These are phyloP conservation scores for Drosophila setifemur DNA, from an alignment of 1,140 invertebrate genomes.

Conservation along the genomic window DNA sequence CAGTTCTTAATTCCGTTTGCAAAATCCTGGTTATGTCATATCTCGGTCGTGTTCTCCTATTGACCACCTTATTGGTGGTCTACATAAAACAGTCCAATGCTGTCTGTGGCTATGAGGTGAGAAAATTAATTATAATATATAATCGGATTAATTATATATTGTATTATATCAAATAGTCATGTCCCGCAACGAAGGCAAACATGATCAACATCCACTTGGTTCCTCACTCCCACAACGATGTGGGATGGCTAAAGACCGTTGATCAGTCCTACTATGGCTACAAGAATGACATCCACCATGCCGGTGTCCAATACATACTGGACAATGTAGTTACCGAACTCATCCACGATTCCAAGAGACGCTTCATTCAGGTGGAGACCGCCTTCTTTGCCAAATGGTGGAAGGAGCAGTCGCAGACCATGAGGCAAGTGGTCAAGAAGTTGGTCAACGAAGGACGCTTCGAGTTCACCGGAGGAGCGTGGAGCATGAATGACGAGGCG, in stretches of 20 bases:
- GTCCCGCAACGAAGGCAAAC: conserved; percentile 84
- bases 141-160: not conserved
- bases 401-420: conserved; percentile 87
- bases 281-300: conserved; percentile 87
- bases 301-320: conserved; percentile 95
- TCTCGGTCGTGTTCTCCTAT: not conserved
- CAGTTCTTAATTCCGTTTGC: conserved; percentile 2
- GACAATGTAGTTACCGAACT: conserved; percentile 94
- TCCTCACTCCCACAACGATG: conserved; percentile 93
- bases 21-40: conserved; percentile 4
- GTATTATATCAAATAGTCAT: conserved; percentile 84
- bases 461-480: conserved; percentile 94
- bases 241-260: conserved; percentile 96
- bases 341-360: conserved; percentile 87
- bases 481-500: conserved; percentile 98
- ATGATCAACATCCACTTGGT: conserved; percentile 93
- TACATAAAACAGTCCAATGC: not conserved
- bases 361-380: conserved; percentile 90
- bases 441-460: conserved; percentile 90
- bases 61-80: conserved; percentile 20
- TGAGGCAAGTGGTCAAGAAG: conserved; percentile 84
- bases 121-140: not conserved
- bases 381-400: conserved; percentile 98
- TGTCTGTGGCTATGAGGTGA: conserved; percentile 54
- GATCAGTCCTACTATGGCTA: conserved; percentile 96